Evolutionary conservation across 2,888 invertebrate species (phyloP).

Genomic region (Drosophila birchii): DNA sequence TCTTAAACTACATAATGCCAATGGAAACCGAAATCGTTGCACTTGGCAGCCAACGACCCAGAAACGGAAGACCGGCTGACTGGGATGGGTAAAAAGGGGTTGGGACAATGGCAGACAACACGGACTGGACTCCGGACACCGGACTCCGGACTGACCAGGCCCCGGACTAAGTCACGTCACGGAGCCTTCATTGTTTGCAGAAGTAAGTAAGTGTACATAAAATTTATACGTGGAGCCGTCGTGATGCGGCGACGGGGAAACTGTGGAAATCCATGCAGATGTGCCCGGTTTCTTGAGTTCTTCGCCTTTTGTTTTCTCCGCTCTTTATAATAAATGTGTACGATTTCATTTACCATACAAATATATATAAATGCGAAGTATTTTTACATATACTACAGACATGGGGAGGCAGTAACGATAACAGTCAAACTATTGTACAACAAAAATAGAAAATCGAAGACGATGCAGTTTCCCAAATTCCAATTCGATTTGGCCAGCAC

Average conservation of each 20-base stretch:
- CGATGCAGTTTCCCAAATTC: slow-evolving; percentile 20
- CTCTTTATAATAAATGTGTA: slow-evolving; percentile 73
- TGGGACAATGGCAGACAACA: slow-evolving; percentile 57
- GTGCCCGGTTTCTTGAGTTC: slow-evolving; percentile 65
- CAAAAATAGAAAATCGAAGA: slow-evolving; percentile 59
- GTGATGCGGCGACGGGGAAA: slow-evolving; percentile 2
- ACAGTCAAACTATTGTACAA: slow-evolving; percentile 48
- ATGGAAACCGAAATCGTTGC: slow-evolving; percentile 73
- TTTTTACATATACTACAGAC: slow-evolving; percentile 7
- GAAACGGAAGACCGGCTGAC: slow-evolving; percentile 17
- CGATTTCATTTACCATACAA: slow-evolving; percentile 41
- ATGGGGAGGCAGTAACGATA: slow-evolving; percentile 49
- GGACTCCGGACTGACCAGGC: slow-evolving; percentile 43
- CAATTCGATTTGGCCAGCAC: slow-evolving; percentile 12
- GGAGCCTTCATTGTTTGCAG: slow-evolving; percentile 71
- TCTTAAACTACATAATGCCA: slow-evolving; percentile 70
- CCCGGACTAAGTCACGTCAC: slow-evolving; percentile 70
- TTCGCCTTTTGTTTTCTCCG: slow-evolving; percentile 65
- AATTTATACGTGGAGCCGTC: slow-evolving; percentile 62
- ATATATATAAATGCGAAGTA: slow-evolving; percentile 40
- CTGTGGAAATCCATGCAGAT: slow-evolving; percentile 74
- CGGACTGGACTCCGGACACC: slow-evolving; percentile 12
- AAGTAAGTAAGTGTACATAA: slow-evolving; percentile 80
- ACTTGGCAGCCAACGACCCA: slow-evolving; percentile 66
- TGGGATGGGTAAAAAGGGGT: slow-evolving; percentile 47